Base-by-base conservation (phyloP, 2,797 vertebrate species). In the Huso huso region DNA sequence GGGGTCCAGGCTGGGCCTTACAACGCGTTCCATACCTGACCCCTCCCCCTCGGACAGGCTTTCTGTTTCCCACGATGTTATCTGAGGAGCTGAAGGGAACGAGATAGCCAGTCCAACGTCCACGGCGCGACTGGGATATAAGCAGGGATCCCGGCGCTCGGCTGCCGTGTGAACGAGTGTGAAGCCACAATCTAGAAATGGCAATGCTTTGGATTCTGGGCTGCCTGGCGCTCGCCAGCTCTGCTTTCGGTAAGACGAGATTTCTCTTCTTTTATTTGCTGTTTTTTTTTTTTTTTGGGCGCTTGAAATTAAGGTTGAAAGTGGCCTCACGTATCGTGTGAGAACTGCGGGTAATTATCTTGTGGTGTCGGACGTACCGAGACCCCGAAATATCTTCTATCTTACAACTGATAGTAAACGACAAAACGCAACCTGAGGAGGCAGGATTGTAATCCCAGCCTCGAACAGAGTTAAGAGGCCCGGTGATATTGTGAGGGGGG, bases 191-290 rank as follows among this genome's bases (percentile, higher is more conserved):
- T 52, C n/a, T 3, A 37, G 52, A 68, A 48, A 82, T 79, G 79
- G 75, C 71, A 3, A 81, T 85, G 76, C 77, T 93, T 49, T 89
- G 90, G 86, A 66, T 91, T 55, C 58, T 93, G 64, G 83, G 87
- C 72, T 93, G 88, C 78, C 78, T 93, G 8, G 86, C 90, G 61
- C 79, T 94, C 37, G 72, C 91, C 72, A 87, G 80, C 1, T 80
- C 88, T 8, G 53, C 86, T 66, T 67, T 85, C 8, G 88, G 93
- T 93, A 71, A 91, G 90, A 80, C 15, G 58, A 37, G 13, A 23
- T 3, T 8, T 8, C 65, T 60, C n/a, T n/a, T 11, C 15, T 7
- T 8, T n/a, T 11, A 58, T 12, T 6, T 0, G 11, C 48, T 71
- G 63, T 75, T 8, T 12, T 72, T 55, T 23, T 1, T 1, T 12